These are phyloP conservation scores for Anoplophora glabripennis DNA, from an alignment of 1,140 invertebrate species.

Conservation along the genomic window DNA sequence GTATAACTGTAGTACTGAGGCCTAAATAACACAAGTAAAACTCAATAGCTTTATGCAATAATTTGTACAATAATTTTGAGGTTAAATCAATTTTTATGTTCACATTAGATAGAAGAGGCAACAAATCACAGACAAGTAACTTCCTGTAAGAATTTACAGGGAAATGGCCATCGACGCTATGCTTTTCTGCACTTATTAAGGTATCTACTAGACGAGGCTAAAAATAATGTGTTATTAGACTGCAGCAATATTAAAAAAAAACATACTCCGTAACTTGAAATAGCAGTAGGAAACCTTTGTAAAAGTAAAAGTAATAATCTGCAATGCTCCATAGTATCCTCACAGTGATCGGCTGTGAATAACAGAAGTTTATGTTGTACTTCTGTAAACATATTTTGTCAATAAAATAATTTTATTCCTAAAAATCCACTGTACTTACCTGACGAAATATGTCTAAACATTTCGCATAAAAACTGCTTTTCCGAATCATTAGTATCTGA, in stretches of 20 bases:
- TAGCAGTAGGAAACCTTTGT: conserved; percentile 77
- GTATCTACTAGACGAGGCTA: conserved; percentile 70
- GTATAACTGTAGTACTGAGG: conserved; percentile 22
- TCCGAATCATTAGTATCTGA: conserved; percentile 54
- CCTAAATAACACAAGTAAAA: conserved; percentile 53
- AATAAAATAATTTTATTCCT: conserved; percentile 49
- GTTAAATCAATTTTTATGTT: conserved; percentile 56
- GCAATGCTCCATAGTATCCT: conserved; percentile 85
- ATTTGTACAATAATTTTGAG: conserved; percentile 62
- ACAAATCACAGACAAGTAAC: conserved; percentile 69
- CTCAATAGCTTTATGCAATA: conserved; percentile 61
- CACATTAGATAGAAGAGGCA: conserved; percentile 67
- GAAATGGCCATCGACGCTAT: conserved; percentile 57
- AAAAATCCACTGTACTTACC: conserved; percentile 19
- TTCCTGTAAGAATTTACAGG: conserved; percentile 72
- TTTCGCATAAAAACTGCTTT: conserved; percentile 54
- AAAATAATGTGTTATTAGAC: conserved; percentile 33
- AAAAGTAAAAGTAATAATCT: conserved; percentile 73
- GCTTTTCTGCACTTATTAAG: conserved; percentile 71
- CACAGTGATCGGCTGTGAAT: conserved; percentile 79
- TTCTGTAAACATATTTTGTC: conserved; percentile 45
- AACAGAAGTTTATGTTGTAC: conserved; percentile 74
- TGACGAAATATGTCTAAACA: conserved; percentile 49
- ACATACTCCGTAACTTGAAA: conserved; percentile 69
- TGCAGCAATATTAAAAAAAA: conserved; percentile 9